Conservation (phyloP, 2,113 vertebrate species). For the Phaethornis superciliosus region DNA sequence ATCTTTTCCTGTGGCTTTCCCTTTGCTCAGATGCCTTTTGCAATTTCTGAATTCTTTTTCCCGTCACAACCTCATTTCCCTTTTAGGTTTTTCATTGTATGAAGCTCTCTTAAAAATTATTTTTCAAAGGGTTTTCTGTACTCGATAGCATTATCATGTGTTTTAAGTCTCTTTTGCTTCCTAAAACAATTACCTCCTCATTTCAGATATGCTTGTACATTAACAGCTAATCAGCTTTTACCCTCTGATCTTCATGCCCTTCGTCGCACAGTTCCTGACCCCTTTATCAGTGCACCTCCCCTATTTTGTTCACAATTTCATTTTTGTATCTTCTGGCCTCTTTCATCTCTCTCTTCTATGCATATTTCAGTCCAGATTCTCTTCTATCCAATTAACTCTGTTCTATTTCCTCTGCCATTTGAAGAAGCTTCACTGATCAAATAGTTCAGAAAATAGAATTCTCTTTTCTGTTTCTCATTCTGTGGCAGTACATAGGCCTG, state of each 20-base stretch:
- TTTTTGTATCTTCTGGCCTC: background rate
- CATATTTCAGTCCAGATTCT: background rate
- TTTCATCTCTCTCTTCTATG: background rate
- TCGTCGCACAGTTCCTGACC: background rate
- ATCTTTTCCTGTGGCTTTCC: constrained; percentile 29
- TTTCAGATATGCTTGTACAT: constrained; percentile 24
- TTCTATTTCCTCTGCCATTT: background rate
- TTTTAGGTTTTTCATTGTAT: background rate
- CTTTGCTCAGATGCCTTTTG: background rate
- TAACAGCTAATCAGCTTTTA: constrained; percentile 31
- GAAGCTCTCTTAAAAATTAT: background rate
- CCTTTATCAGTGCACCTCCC: background rate
- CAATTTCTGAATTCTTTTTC: constrained; percentile 1
- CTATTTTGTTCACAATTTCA: constrained; percentile 13
- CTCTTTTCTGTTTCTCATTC: too few relatives aligned
- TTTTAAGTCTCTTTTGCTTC: constrained; percentile 18
- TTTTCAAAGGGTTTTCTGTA: background rate
- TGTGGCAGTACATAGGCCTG: background rate
- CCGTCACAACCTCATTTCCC: background rate
- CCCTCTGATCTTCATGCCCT: background rate
- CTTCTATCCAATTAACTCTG: constrained; percentile 6
- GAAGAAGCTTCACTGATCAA: background rate
- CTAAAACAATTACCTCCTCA: constrained; percentile 8
- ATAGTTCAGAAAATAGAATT: background rate
- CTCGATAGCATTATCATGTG: background rate